phyloP scores from a whole-genome alignment of 2,888 invertebrate genomes.

The Caenorhabditis virilis region DNA sequence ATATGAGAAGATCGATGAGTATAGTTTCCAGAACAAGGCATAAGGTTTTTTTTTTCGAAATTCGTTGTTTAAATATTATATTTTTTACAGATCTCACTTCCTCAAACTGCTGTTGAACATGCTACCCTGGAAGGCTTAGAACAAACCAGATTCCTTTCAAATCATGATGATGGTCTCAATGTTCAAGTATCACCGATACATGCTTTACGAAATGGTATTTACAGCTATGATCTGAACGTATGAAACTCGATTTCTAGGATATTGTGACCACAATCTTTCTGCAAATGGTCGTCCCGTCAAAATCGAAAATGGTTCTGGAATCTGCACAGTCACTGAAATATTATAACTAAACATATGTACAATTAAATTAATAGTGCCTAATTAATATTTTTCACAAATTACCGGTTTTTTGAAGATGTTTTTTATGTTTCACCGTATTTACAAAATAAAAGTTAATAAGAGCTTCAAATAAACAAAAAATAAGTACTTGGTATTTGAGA shows the following conservation, averaged over 20 bases:
- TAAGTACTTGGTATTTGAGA: constrained; percentile 1
- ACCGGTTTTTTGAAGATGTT: not conserved
- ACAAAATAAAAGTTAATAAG: constrained; percentile 8
- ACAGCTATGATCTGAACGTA: too few relatives aligned
- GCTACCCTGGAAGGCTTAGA: constrained; percentile 34
- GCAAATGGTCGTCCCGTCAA: too few relatives aligned
- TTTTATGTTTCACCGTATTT: not conserved
- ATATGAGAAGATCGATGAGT: constrained; percentile 30
- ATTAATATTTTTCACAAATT: not conserved
- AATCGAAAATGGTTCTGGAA: too few relatives aligned
- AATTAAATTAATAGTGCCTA: not conserved
- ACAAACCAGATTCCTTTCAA: constrained; percentile 38
- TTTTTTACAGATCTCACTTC: constrained; percentile 23
- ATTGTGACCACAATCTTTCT: too few relatives aligned
- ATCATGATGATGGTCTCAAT: constrained; percentile 27
- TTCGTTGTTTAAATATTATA: too few relatives aligned
- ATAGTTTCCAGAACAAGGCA: constrained; percentile 12
- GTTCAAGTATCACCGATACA: constrained; percentile 37
- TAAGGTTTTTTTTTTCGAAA: constrained; percentile 14
- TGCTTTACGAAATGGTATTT: constrained; percentile 36
- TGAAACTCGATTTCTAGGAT: too few relatives aligned
- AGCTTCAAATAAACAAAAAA: too few relatives aligned
- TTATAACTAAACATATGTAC: constrained; percentile 5
- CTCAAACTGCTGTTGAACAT: constrained; percentile 22
- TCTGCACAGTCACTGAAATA: constrained; percentile 29